Evolutionary conservation across 2,113 vertebrate species (phyloP), one percentile per base, ranked within the genome.

Genomic region (Hypomesus transpacificus): DNA sequence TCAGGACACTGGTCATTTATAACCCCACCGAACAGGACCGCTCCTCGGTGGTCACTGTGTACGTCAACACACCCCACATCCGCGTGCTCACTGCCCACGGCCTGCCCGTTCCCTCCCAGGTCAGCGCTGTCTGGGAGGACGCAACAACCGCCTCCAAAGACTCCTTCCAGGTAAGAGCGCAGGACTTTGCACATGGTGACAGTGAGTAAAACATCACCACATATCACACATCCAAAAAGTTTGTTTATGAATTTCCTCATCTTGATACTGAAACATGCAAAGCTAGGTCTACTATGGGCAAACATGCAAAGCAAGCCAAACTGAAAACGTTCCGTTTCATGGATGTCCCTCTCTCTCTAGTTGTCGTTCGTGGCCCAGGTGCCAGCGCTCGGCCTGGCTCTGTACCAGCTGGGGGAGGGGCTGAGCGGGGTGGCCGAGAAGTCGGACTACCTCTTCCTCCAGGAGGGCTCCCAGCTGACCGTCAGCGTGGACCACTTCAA

Each of bases 1-100:
- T 39, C 91, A 98, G 96, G 87, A 89, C 92, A 0, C 68, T 98
- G 75, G 80, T 96, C 66, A 5, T 98, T 75, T 91, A 77, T 71
- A 98, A 98, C 83, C 94, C 96, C 34, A 81, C 31, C 0, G 96
- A 95, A 61, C 96, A 98, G 82, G 90, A 90, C 0, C 88, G 92
- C 1, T 83, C 78, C 1, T 88, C 95, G 0, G 81, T 96, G 57
- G 87, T 97, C 76, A 94, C 90, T 0, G 14, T 96, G 3, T 82
- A 82, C 2, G 88, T 96, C 26, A 93, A 90, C 79, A 90, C 91
- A 2, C 88, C 91, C 0, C 89, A 75, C 20, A 91, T 91, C 6
- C 90, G 75, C 17, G 86, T 98, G 6, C 26, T 91, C 1, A 90
- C 91, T 14, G 86, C 91, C 63, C 81, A 81, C 0, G 93, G 93